Conservation (phyloP, 2,113 vertebrate genomes). For the Arvicanthis niloticus region DNA sequence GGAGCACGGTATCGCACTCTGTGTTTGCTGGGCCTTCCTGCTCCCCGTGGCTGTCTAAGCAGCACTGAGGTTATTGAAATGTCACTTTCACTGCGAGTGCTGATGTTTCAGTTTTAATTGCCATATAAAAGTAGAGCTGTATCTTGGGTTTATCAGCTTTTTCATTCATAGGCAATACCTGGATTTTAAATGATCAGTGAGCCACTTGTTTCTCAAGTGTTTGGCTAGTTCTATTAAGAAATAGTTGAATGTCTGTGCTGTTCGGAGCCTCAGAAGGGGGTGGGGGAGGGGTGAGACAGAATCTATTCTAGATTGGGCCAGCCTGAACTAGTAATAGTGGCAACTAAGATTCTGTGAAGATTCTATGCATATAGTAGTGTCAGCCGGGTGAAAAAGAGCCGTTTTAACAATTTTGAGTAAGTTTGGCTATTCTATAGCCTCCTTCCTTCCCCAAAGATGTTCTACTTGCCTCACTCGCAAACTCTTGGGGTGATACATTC, state of each 20-base stretch:
- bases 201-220: slow-evolving; percentile 82
- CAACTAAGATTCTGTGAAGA: slow-evolving; percentile 76
- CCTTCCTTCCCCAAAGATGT: slow-evolving; percentile 71
- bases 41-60: slow-evolving; percentile 81
- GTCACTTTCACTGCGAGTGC: slow-evolving; percentile 84
- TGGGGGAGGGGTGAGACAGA: slow-evolving; percentile 38
- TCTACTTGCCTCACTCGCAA: slow-evolving; percentile 76
- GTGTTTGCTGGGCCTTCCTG: slow-evolving; percentile 81
- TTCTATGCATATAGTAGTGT: slow-evolving; percentile 81
- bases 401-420: slow-evolving; percentile 77
- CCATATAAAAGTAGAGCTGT: slow-evolving; percentile 86
- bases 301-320: slow-evolving; percentile 75
- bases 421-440: slow-evolving; percentile 73
- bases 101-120: slow-evolving; percentile 86
- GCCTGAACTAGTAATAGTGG: slow-evolving; percentile 75
- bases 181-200: slow-evolving; percentile 86
- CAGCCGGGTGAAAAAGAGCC: slow-evolving; percentile 78
- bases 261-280: slow-evolving; percentile 73
- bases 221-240: slow-evolving; percentile 75
- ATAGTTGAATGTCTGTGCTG: slow-evolving; percentile 81
- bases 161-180: slow-evolving; percentile 89
- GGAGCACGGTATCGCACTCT: slow-evolving; percentile 72
- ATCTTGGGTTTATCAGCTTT: slow-evolving; percentile 87
- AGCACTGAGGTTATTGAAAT: slow-evolving; percentile 85
- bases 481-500: slow-evolving; percentile 80